Evolutionary conservation across 1,140 invertebrate genomes (phyloP).

Genomic region (Aleiodes sp.): DNA sequence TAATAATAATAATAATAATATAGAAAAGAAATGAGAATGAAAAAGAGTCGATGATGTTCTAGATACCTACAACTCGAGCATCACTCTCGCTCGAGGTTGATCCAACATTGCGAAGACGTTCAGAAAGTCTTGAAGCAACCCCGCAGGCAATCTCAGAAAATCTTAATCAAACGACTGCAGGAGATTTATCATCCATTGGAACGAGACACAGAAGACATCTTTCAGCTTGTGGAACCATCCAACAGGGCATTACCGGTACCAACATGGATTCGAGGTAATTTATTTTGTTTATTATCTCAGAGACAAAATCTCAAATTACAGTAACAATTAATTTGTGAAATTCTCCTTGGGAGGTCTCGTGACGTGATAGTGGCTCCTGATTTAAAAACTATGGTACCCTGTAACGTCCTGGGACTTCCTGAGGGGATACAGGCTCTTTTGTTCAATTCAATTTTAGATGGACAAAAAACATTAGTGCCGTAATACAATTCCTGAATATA

Average conservation of each 20-base stretch:
- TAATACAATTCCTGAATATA: not conserved
- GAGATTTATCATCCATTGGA: conserved; percentile 47
- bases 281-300: conserved; percentile 5
- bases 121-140: conserved; percentile 71
- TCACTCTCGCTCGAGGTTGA: conserved; percentile 72
- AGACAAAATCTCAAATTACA: not conserved
- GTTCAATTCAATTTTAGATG: not conserved
- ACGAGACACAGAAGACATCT: conserved; percentile 59
- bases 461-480: not conserved
- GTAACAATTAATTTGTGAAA: conserved; percentile 20
- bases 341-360: conserved; percentile 62
- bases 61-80: conserved; percentile 64
- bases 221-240: conserved; percentile 61
- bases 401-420: conserved; percentile 62
- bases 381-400: conserved; percentile 55
- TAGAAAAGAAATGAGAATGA: not conserved
- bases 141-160: conserved; percentile 56
- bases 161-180: conserved; percentile 46
- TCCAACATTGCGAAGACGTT: conserved; percentile 62
- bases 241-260: conserved; percentile 49
- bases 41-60: not conserved
- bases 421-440: conserved; percentile 50
- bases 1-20: no score
- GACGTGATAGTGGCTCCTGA: conserved; percentile 61
- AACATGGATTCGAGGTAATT: conserved; percentile 63